Evolutionary conservation across 1,140 invertebrate species (phyloP), one percentile per base, ranked within the genome.

Genomic region (Plutomurus gul): DNA sequence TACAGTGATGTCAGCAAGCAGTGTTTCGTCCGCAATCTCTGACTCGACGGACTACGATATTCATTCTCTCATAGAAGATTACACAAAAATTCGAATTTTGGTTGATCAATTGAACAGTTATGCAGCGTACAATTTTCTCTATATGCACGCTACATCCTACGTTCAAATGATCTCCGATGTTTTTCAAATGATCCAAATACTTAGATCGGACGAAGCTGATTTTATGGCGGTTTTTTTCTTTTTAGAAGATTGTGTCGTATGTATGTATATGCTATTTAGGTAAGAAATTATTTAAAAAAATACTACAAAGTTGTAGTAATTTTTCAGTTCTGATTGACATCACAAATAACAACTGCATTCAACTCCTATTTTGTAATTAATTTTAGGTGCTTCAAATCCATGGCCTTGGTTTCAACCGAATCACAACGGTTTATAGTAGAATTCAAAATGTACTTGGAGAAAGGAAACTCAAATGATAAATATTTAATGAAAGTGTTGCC

Each of bases 141-240:
- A 30, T 25, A 36, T 79, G 43, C 77, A 79, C 30, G 36, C 49
- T 1, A 51, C 39, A 5, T 70, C 65, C 2, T 79, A 79, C 16
- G 51, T 47, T 27, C 77, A 79, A 33, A 72, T 79, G 36, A 79
- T 79, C 60, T 74, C 77, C 11, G 77, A 79, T 20, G 77, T 79
- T 11, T 79, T 60, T 60, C 37, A 72, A 25, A 39, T 47, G 8
- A 79, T 79, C 8, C 77, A 79, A 25, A 27, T 79, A 11, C 49
- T 75, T 16, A 79, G 70, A 46, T 43, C 46, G 2, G 33, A 7
- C 0, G 51, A 72, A n/a, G 39, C 72, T n/a, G 70, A 60, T 36
- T 56, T 79, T 27, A 16, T 60, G 7, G 72, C 20, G 11, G 47
- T 75, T 5, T 36, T 40, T 73, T 39, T 51, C 49, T 72, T 72